Percentiles rank a stretch among this genome's conserved stretches.
Evolutionary conservation across 2,888 invertebrate species (phyloP).

Genomic region (Acleris laterana): DNA sequence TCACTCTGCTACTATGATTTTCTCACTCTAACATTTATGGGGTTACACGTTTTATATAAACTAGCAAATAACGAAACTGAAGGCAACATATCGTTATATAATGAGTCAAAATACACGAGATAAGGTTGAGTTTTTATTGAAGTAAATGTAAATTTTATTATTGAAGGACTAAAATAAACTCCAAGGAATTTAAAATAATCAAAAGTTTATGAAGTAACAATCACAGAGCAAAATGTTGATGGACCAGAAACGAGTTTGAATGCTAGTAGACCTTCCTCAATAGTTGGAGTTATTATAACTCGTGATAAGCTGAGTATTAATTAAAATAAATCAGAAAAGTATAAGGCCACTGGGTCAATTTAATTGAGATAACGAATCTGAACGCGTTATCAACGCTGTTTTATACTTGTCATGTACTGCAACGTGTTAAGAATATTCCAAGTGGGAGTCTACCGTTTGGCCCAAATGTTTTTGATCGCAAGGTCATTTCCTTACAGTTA

Average conservation of each 20-base stretch:
- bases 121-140: too few species aligned
- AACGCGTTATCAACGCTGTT: slow-evolving; percentile 1
- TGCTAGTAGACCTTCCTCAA: slow-evolving; percentile 11
- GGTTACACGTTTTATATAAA: too few species aligned
- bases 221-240: background rate
- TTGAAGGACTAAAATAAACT: too few species aligned
- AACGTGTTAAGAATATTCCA: background rate
- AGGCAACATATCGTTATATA: too few species aligned
- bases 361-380: slow-evolving; percentile 8
- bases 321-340: slow-evolving; percentile 8
- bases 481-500: too few species aligned
- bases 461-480: too few species aligned
- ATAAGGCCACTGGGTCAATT: slow-evolving; percentile 14
- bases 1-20: too few species aligned
- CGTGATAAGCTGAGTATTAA: slow-evolving; percentile 10
- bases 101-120: too few species aligned
- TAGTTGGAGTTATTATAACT: slow-evolving; percentile 5
- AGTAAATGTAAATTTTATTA: too few species aligned
- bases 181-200: background rate
- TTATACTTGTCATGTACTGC: background rate
- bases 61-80: too few species aligned
- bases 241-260: slow-evolving; percentile 5
- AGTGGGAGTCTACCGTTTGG: too few species aligned
- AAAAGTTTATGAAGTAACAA: background rate
- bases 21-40: too few species aligned